Conservation (phyloP, 2,113 vertebrate genomes). For the Stegostoma tigrinum region DNA sequence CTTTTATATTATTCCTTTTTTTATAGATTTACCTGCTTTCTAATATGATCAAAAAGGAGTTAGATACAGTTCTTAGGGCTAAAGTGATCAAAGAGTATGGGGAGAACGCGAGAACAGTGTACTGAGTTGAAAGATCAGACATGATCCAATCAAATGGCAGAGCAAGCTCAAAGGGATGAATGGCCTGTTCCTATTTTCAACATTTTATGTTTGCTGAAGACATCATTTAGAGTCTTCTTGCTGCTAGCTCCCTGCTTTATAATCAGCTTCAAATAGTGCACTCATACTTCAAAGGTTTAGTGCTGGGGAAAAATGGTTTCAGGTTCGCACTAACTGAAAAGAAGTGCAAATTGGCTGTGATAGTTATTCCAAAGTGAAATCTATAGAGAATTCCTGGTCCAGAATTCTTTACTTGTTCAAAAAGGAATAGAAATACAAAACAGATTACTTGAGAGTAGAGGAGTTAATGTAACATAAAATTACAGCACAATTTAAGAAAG, state of each 20-base stretch:
- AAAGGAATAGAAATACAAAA: neutral
- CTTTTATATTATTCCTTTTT: neutral
- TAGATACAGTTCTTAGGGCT: too few species aligned
- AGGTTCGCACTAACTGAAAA: neutral
- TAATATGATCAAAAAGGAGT: neutral
- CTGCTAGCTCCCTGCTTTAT: neutral
- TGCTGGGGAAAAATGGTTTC: neutral
- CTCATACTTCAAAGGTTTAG: neutral
- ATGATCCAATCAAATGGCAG: too few species aligned
- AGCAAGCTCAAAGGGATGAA: too few species aligned
- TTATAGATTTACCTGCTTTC: neutral
- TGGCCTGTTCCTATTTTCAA: too few species aligned
- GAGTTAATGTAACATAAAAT: neutral
- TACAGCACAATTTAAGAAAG: neutral
- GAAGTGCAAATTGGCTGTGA: conserved; percentile 14
- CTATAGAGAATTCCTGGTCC: neutral
- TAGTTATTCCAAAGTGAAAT: neutral
- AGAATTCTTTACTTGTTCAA: neutral
- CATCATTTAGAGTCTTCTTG: neutral
- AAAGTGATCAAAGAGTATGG: too few species aligned
- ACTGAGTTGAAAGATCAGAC: too few species aligned
- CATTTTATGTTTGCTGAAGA: neutral
- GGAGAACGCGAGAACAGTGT: too few species aligned
- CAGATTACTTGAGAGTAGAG: neutral
- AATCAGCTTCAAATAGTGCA: neutral